Base-by-base conservation (phyloP, 92 coral and sea anemone genomes). In the Epizoanthus ramosus region DNA sequence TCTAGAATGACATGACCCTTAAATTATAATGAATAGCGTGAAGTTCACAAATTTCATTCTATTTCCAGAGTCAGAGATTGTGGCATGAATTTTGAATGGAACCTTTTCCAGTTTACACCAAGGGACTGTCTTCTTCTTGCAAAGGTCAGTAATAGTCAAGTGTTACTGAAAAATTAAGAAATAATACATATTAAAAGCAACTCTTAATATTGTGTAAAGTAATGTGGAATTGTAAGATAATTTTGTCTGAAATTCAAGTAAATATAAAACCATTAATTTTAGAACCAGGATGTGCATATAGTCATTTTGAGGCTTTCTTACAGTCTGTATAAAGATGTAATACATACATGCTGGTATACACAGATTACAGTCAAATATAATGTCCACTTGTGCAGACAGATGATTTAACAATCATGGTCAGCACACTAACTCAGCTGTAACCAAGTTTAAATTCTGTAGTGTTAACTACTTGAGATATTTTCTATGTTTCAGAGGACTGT, bases 1-100 rank as follows among this genome's bases (percentile, higher is more conserved):
- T n/a, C 39, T 8, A 23, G 59, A 74, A 50, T 43, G 9, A 35
- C 23, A 10, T 13, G 3, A 50, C 54, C 43, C 54, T 50, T 9
- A 50, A 50, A 50, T 50, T 50, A 12, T 41, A 37, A 53, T 43
- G 13, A 6, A 28, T 19, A 23, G 10, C 68, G 10, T 45, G 76
- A 24, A 16, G 33, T 63, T 61, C 9, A 14, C 80, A 77, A 28
- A 23, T 37, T 33, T 74, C 7, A 22, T 88, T 56, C 23, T 37
- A 10, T 54, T 85, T 63, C 68, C 88, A 96, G 99, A 28, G 99
- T 96, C n/a, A 83, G 97, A 63, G 94, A 93, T 41, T 96, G 99
- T 87, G 99, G 99, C 12, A 96, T 96, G 99, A 96, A 96, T 77
- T 96, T 96, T 87, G 99, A 96, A 61, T 96, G 99, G 99, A 96